Percentiles rank a stretch among this genome's conserved stretches.
Evolutionary conservation across 2,113 vertebrate species (phyloP).

Genomic region (Peucedramus taeniatus): DNA sequence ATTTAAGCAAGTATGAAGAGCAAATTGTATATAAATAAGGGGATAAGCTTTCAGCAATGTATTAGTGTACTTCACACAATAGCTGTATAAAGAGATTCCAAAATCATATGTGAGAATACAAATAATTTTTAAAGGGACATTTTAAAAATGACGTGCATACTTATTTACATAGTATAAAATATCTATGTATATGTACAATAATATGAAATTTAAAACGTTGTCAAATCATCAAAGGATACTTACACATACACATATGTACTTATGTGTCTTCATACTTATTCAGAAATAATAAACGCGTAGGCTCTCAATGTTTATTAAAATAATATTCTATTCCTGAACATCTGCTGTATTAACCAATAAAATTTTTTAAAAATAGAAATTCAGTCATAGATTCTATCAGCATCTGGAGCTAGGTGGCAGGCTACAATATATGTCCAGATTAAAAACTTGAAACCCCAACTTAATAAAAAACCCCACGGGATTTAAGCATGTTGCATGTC

Average conservation of each 20-base stretch:
- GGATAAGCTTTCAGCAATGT: conserved; percentile 48
- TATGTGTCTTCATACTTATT: not conserved
- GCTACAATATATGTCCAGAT: conserved; percentile 38
- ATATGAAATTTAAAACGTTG: conserved; percentile 13
- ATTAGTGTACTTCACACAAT: conserved; percentile 52
- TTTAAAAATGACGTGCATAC: conserved; percentile 36
- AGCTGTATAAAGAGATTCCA: conserved; percentile 52
- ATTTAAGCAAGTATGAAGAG: conserved; percentile 44
- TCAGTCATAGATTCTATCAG: not conserved
- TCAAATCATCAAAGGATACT: not conserved
- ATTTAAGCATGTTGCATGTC: conserved; percentile 63
- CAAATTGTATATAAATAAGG: conserved; percentile 56
- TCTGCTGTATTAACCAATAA: not conserved
- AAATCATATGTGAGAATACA: conserved; percentile 39
- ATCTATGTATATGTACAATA: not conserved
- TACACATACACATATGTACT: not conserved
- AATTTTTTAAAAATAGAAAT: not conserved
- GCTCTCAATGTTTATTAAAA: not conserved
- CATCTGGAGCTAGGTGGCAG: not conserved
- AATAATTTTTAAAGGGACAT: conserved; percentile 50
- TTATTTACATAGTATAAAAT: conserved; percentile 11
- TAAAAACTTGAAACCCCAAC: conserved; percentile 39
- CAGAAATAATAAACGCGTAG: not conserved
- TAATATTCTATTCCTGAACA: not conserved
- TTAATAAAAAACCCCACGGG: not conserved